Conservation (phyloP, 2,888 invertebrate species). For the Lutraria lutraria region DNA sequence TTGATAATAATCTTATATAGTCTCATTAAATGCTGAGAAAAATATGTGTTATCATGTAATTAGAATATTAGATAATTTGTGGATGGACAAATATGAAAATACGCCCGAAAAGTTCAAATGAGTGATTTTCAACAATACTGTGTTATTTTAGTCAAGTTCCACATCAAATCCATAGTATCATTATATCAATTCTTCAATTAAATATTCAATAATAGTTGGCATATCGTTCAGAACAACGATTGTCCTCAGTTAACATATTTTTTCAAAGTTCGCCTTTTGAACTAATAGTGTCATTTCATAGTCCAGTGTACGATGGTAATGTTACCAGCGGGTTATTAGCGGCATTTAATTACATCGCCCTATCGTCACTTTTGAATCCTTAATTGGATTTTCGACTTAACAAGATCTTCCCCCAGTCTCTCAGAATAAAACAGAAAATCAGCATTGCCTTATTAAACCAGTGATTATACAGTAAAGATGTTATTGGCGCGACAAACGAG, state of each 20-base stretch:
- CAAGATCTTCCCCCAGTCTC: slow-evolving; percentile 37
- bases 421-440: slow-evolving; percentile 34
- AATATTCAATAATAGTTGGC: not conserved
- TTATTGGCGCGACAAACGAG: slow-evolving; percentile 47
- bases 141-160: not conserved
- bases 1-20: no score
- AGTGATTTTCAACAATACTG: not conserved
- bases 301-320: not conserved
- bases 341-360: slow-evolving; percentile 31
- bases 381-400: slow-evolving; percentile 54
- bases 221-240: not conserved
- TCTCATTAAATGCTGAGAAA: no score
- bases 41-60: no score
- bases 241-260: not conserved
- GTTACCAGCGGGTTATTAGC: slow-evolving; percentile 33
- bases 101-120: not conserved
- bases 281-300: not conserved
- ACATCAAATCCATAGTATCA: no score
- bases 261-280: not conserved
- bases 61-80: no score
- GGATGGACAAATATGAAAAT: no score
- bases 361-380: slow-evolving; percentile 31
- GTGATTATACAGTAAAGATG: slow-evolving; percentile 45
- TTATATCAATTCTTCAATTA: not conserved
- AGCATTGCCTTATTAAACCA: slow-evolving; percentile 46